Base-by-base conservation (phyloP, 2,797 vertebrate species). In the Zenarchopterus dispar region DNA sequence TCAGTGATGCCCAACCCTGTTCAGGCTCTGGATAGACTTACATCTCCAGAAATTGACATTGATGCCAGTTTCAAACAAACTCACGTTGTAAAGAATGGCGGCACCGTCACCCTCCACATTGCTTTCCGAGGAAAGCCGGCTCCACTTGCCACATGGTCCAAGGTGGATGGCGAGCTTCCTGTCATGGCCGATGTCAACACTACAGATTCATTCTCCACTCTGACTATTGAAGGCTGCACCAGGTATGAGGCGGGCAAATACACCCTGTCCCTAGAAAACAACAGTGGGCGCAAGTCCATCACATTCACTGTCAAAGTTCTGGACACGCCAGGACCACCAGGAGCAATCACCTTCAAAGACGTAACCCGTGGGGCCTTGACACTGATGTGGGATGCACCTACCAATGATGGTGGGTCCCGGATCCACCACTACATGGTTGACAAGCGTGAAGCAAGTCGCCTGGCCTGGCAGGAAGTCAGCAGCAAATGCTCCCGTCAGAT, bases 181-280 rank as follows among this genome's bases (percentile, higher is more conserved):
- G 78, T 98, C 55, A 95, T 97, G 87, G 95, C 93, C 61, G 96
- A 99, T 73, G 91, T 99, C 85, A 94, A 96, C 78, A 98, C 94
- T 52, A 96, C 97, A 64, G 96, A 99, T 26, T 95, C 90, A 42
- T 96, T 89, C 70, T 99, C 97, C 62, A 96, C 95, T 6, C 84
- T 99, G 75, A 99, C 94, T 4, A 94, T 99, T 64, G 98, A 99
- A 83, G 90, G 95, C 48, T 98, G 97, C 84, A 97, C 96, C 15
- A 94, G 97, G 82, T 96, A 94, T n/a, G 97, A 99, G 65, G 93
- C 97, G 15, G 98, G 98, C 23, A 99, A 99, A 84, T 99, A 99
- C 56, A 96, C 95, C 16, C 91, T 99, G 39, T 95, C 93, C 15
- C 93, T 99, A 67, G 97, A 99, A 90, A 99, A 99, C 90, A 99